Percentiles rank a stretch among this genome's conserved stretches.
Conservation (phyloP, 1,140 invertebrate genomes). For the Papilio machaon region DNA sequence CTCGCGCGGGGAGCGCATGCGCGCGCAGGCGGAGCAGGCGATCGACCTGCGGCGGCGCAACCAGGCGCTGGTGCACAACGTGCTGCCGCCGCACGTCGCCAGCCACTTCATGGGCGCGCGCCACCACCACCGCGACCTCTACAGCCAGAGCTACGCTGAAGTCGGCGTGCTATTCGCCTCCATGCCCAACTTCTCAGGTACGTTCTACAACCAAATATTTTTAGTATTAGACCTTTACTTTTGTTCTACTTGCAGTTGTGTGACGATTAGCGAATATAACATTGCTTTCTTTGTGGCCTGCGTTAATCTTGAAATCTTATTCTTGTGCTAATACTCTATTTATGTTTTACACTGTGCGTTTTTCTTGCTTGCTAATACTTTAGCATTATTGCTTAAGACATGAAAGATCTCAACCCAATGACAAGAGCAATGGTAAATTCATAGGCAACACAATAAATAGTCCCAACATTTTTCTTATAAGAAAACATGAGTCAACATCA, state of each 20-base stretch:
- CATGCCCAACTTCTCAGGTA: slow-evolving; percentile 96
- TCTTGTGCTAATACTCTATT: too few relatives aligned
- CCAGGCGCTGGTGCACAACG: slow-evolving; percentile 94
- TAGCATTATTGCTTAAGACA: background rate
- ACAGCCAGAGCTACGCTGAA: slow-evolving; percentile 96
- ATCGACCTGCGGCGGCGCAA: slow-evolving; percentile 93
- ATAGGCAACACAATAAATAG: background rate
- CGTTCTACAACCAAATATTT: background rate
- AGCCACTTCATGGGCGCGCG: slow-evolving; percentile 93
- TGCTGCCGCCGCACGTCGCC: slow-evolving; percentile 94
- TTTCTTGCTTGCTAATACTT: background rate
- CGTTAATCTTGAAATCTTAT: too few relatives aligned
- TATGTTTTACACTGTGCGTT: background rate
- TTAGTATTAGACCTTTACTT: too few relatives aligned
- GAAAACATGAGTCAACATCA: background rate
- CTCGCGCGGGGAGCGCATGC: slow-evolving; percentile 78
- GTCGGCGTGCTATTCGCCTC: slow-evolving; percentile 96
- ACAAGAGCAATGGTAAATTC: background rate
- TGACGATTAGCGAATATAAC: too few relatives aligned
- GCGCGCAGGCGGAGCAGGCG: slow-evolving; percentile 91
- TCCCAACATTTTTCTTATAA: background rate
- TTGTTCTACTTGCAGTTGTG: too few relatives aligned
- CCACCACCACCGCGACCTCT: slow-evolving; percentile 93
- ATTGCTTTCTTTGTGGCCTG: too few relatives aligned
- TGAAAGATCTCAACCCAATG: background rate